Evolutionary conservation across 2,888 invertebrate genomes (phyloP).

Genomic region (Ectemnius continuus): DNA sequence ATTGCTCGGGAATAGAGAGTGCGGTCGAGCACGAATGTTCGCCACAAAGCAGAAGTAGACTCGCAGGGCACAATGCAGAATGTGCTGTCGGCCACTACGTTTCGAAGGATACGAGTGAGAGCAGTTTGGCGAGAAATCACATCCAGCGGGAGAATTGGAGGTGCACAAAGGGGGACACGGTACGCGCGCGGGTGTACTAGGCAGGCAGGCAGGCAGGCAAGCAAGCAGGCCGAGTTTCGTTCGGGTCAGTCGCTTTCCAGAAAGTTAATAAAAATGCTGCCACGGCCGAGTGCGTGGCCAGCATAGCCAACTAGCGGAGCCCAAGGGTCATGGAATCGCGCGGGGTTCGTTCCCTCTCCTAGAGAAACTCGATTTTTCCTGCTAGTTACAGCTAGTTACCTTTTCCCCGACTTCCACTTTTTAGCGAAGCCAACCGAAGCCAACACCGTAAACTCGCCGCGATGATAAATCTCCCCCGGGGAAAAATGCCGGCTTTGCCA

Average conservation of each 20-base stretch:
- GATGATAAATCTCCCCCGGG: too few species aligned
- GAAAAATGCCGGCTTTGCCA: too few species aligned
- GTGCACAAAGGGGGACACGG: constrained; percentile 5
- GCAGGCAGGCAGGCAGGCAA: too few species aligned
- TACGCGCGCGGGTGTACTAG: neutral
- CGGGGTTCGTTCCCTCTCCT: constrained; percentile 35
- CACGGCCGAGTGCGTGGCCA: constrained; percentile 32
- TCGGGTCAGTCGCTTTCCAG: constrained; percentile 9
- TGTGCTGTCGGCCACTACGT: too few species aligned
- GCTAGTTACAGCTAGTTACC: constrained; percentile 33
- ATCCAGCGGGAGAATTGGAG: neutral
- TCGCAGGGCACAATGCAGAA: too few species aligned
- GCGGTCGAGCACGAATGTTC: too few species aligned
- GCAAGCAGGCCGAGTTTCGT: constrained; percentile 15
- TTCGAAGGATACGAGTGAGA: too few species aligned
- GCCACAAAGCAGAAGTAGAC: too few species aligned
- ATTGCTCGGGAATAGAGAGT: too few species aligned
- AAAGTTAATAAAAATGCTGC: constrained; percentile 49
- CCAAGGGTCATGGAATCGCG: constrained; percentile 32
- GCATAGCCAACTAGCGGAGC: constrained; percentile 34
- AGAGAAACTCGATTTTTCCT: constrained; percentile 45
- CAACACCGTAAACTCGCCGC: too few species aligned
- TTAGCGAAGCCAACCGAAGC: too few species aligned
- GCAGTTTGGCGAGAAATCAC: neutral
- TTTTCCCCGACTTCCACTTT: too few species aligned